Evolutionary conservation across 2,888 invertebrate species (phyloP).

Genomic region (Leptogaster cylindrica): DNA sequence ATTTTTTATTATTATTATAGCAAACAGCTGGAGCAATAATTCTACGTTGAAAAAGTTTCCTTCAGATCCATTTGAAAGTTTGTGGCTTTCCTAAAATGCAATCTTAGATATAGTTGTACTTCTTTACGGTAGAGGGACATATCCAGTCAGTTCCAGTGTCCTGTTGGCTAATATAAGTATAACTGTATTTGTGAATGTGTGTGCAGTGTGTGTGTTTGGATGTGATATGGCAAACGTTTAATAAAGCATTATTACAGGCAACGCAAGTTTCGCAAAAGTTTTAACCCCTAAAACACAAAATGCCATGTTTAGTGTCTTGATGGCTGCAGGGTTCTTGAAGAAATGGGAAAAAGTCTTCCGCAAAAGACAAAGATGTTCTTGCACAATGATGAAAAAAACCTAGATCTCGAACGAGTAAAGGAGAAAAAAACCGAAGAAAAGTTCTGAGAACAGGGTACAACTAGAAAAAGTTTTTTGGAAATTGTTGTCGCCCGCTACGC

Average conservation of each 20-base stretch:
- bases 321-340: constrained; percentile 39
- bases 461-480: constrained; percentile 38
- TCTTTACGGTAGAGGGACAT: constrained; percentile 19
- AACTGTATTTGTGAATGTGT: constrained; percentile 20
- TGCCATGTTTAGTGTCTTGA: constrained; percentile 38
- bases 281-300: constrained; percentile 40
- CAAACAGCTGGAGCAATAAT: constrained; percentile 39
- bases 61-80: constrained; percentile 34
- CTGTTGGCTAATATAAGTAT: too few relatives aligned
- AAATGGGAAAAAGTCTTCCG: constrained; percentile 39
- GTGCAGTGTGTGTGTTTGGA: constrained; percentile 4
- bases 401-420: too few relatives aligned
- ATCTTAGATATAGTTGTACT: constrained; percentile 34
- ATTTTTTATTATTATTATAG: constrained; percentile 38
- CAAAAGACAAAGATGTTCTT: constrained; percentile 38
- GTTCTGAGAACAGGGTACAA: constrained; percentile 32
- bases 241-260: constrained; percentile 39
- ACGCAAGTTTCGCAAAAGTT: constrained; percentile 40
- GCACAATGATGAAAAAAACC: too few relatives aligned
- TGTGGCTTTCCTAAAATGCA: constrained; percentile 36
- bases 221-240: constrained; percentile 24
- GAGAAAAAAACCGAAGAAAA: constrained; percentile 15
- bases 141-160: not conserved
- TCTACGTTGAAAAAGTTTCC: constrained; percentile 33
- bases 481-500: constrained; percentile 36